Evolutionary conservation across 2,797 vertebrate species (phyloP).

Genomic region (Xiphophorus birchmanni): DNA sequence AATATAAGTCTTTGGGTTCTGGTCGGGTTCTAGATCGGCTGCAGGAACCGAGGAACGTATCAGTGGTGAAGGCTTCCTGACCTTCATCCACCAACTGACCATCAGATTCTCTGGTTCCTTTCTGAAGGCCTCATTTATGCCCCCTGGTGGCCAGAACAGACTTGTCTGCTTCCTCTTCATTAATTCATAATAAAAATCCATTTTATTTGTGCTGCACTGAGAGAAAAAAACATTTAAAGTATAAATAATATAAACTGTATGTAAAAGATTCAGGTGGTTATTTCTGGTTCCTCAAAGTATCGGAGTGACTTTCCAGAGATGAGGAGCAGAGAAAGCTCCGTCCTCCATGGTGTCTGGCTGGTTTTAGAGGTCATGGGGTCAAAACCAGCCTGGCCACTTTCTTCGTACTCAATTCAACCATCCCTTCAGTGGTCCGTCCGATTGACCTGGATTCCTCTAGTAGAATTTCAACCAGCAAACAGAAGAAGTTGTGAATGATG

Average conservation of each 20-base stretch:
- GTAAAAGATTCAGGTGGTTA: neutral
- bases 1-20: neutral
- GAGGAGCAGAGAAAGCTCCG: too few species aligned
- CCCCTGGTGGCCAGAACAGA: neutral
- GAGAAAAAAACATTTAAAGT: neutral
- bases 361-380: too few species aligned
- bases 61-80: neutral
- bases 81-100: neutral
- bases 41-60: neutral
- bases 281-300: neutral
- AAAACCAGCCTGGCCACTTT: too few species aligned
- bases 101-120: neutral
- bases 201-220: neutral
- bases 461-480: too few species aligned
- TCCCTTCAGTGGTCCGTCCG: too few species aligned
- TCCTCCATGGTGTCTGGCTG: too few species aligned
- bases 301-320: too few species aligned
- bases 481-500: too few species aligned
- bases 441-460: too few species aligned
- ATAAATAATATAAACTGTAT: neutral
- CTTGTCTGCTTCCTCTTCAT: neutral
- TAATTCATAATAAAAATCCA: neutral
- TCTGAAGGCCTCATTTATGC: neutral
- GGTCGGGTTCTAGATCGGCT: neutral
- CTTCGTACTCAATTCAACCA: too few species aligned